phyloP scores from a whole-genome alignment of 1,140 invertebrate species.

The Drosophila murphyi region DNA sequence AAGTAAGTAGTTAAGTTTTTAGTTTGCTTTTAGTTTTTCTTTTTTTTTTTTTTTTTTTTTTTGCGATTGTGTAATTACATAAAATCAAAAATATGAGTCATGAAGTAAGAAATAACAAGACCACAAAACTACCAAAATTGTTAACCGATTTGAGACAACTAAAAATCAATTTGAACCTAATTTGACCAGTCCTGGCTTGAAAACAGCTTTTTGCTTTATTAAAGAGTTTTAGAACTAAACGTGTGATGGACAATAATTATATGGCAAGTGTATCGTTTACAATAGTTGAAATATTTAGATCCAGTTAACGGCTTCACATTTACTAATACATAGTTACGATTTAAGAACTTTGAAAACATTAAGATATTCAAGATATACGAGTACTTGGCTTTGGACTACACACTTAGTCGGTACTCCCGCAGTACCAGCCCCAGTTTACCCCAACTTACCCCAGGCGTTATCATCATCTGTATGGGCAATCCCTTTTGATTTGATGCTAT shows the following conservation, averaged over 20 bases:
- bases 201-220: not conserved
- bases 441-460: conserved; percentile 84
- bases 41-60: conserved; percentile 17
- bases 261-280: conserved; percentile 31
- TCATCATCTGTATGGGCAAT: conserved; percentile 84
- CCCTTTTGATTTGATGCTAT: conserved; percentile 61
- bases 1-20: conserved; percentile 26
- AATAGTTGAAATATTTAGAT: conserved; percentile 70
- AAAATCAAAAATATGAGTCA: conserved; percentile 3
- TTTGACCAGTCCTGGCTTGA: not conserved
- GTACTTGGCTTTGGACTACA: conserved; percentile 42
- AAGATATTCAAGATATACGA: conserved; percentile 74
- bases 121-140: not conserved
- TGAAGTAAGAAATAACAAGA: not conserved
- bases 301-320: conserved; percentile 78
- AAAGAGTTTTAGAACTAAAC: conserved; percentile 1
- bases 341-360: conserved; percentile 81
- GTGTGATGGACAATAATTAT: conserved; percentile 11
- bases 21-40: conserved; percentile 17
- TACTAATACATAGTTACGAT: conserved; percentile 76
- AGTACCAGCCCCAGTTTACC: conserved; percentile 9
- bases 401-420: conserved; percentile 16
- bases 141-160: conserved; percentile 6
- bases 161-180: not conserved
- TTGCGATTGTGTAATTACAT: conserved; percentile 7